phyloP scores from a whole-genome alignment of 2,888 invertebrate genomes.

The Drosophila fulvimacula region DNA sequence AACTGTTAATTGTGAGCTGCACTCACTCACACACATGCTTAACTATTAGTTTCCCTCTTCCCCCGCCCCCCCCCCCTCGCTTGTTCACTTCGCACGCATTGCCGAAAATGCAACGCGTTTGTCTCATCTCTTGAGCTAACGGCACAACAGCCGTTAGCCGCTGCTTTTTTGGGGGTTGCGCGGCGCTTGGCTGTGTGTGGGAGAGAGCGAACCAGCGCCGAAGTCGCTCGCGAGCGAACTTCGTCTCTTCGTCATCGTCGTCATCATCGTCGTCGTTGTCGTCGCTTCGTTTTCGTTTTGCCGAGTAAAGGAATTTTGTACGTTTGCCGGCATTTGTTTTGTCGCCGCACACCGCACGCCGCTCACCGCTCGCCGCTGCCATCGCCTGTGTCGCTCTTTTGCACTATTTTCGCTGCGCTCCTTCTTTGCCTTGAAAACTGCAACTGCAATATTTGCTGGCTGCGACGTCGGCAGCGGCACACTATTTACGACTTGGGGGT shows the following conservation, averaged over 20 bases:
- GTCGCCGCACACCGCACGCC: constrained; percentile 28
- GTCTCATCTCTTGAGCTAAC: constrained; percentile 30
- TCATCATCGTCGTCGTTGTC: background rate
- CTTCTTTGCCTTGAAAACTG: constrained; percentile 64
- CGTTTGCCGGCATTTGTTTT: constrained; percentile 67
- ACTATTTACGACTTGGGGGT: constrained; percentile 59
- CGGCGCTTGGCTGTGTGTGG: constrained; percentile 59
- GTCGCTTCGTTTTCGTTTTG: constrained; percentile 40
- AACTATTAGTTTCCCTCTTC: constrained; percentile 22
- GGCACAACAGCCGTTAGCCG: constrained; percentile 15
- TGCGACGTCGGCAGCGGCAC: constrained; percentile 52
- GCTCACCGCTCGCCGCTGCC: constrained; percentile 7
- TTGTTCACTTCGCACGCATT: constrained; percentile 40
- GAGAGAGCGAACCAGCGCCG: constrained; percentile 44
- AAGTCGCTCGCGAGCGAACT: constrained; percentile 28
- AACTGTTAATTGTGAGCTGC: background rate
- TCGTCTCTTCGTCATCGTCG: constrained; percentile 21
- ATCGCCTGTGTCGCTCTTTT: constrained; percentile 44
- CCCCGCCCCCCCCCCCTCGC: no score
- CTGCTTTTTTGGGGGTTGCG: constrained; percentile 71
- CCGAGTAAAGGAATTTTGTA: constrained; percentile 75
- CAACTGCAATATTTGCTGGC: constrained; percentile 52
- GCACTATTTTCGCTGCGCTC: constrained; percentile 40
- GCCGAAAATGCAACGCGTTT: constrained; percentile 54
- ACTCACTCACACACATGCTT: constrained; percentile 10